Evolutionary conservation across 2,113 vertebrate species (phyloP).

Genomic region (Miniopterus natalensis): DNA sequence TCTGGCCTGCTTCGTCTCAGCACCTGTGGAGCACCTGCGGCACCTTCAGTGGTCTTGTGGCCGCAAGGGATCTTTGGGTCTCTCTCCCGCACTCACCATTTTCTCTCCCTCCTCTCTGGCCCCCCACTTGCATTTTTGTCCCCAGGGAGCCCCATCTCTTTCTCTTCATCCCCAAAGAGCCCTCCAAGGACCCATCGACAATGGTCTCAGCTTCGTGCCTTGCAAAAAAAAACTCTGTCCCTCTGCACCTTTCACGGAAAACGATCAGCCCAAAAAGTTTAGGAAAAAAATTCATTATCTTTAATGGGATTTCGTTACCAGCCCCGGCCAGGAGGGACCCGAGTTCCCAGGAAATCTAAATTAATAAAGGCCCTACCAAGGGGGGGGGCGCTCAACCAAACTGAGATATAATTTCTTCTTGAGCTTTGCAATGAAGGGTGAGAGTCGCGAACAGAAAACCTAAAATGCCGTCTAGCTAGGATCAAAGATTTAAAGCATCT

Average conservation of each 20-base stretch:
- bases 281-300: constrained; percentile 79
- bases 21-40: background rate
- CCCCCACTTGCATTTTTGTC: too few species aligned
- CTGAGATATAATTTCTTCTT: constrained; percentile 59
- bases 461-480: constrained; percentile 51
- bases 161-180: constrained; percentile 30
- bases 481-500: constrained; percentile 62
- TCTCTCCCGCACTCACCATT: background rate
- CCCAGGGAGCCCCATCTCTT: background rate
- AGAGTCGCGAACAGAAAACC: constrained; percentile 66
- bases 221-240: constrained; percentile 52
- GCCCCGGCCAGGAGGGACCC: constrained; percentile 62
- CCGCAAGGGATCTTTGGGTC: background rate
- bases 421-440: constrained; percentile 29
- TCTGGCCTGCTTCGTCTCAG: background rate
- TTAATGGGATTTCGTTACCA: constrained; percentile 79
- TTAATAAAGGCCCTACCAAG: constrained; percentile 77
- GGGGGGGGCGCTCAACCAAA: background rate
- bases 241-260: constrained; percentile 75
- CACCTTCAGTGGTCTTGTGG: background rate
- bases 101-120: background rate
- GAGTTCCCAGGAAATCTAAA: constrained; percentile 81
- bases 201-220: constrained; percentile 48
- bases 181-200: constrained; percentile 48
- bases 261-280: constrained; percentile 77